These are phyloP conservation scores for Andrena bicolor DNA, from an alignment of 2,888 invertebrate genomes.

Conservation along the genomic window DNA sequence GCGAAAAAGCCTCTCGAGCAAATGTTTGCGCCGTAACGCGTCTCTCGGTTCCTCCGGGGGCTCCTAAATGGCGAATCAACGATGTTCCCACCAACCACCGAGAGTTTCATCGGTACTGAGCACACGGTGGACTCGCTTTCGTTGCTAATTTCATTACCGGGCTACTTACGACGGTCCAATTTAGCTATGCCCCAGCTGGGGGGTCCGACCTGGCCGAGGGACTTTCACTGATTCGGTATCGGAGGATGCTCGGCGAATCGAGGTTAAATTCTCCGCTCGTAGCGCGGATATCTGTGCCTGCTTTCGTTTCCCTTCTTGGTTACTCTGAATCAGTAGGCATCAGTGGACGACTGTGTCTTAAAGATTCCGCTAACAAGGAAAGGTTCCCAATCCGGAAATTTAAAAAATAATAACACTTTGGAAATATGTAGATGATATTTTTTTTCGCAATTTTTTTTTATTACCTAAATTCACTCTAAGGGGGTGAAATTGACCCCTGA, in stretches of 20 bases:
- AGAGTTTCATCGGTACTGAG: neutral
- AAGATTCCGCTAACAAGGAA: too few relatives aligned
- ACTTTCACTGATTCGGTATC: constrained; percentile 49
- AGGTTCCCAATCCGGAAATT: too few relatives aligned
- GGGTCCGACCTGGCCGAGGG: constrained; percentile 29
- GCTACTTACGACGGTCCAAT: constrained; percentile 27
- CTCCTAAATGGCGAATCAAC: neutral
- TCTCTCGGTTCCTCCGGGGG: neutral
- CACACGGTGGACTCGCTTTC: constrained; percentile 10
- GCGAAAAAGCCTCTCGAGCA: neutral
- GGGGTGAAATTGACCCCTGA: too few relatives aligned
- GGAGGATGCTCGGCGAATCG: constrained; percentile 51
- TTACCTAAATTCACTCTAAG: too few relatives aligned
- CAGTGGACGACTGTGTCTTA: too few relatives aligned
- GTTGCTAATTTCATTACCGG: constrained; percentile 23
- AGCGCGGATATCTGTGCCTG: constrained; percentile 3
- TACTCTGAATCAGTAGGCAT: too few relatives aligned
- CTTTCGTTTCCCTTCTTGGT: constrained; percentile 9
- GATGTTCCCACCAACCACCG: neutral
- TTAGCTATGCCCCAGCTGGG: constrained; percentile 16
- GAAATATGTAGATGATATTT: too few relatives aligned
- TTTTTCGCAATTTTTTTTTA: too few relatives aligned
- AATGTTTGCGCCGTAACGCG: constrained; percentile 23
- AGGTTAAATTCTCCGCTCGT: constrained; percentile 43
- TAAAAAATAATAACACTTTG: too few relatives aligned